Percentiles rank a stretch among this genome's conserved stretches.
Evolutionary conservation across 1,140 invertebrate species (phyloP).

Genomic region (Laodelphax striatellus): DNA sequence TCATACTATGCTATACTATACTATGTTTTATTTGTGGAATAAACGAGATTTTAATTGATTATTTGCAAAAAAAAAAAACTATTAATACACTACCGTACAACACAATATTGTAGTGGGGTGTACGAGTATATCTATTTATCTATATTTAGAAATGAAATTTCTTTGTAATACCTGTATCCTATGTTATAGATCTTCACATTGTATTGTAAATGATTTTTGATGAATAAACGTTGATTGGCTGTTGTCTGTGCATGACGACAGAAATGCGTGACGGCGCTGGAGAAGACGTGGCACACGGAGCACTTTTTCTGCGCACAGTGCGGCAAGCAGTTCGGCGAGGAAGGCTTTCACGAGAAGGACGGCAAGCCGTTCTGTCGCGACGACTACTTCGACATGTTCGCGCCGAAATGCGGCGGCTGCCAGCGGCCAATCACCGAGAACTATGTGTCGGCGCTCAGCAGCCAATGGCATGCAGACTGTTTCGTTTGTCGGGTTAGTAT

Average conservation of each 20-base stretch:
- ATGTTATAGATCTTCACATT: no score
- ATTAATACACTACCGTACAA: no score
- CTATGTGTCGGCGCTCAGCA: constrained; percentile 95
- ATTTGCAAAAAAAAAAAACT: no score
- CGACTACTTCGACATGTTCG: constrained; percentile 98
- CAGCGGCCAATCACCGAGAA: constrained; percentile 95
- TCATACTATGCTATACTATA: no score
- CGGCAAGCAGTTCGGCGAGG: constrained; percentile 92
- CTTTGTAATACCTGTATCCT: no score
- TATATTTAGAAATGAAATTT: no score
- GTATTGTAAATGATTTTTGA: not conserved
- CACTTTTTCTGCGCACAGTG: constrained; percentile 99
- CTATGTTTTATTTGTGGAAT: no score
- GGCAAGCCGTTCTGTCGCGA: constrained; percentile 89
- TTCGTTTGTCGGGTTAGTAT: constrained; percentile 96
- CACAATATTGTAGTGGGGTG: no score
- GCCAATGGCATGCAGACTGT: constrained; percentile 98
- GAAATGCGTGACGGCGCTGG: constrained; percentile 98
- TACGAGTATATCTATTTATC: no score
- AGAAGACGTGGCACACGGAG: constrained; percentile 98
- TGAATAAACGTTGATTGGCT: no score
- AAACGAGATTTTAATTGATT: no score
- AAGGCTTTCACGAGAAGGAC: constrained; percentile 90
- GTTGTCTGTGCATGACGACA: constrained; percentile 36
- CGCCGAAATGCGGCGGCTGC: constrained; percentile 97